Evolutionary conservation across 2,888 invertebrate species (phyloP).

Genomic region (Odontocolon sp.): DNA sequence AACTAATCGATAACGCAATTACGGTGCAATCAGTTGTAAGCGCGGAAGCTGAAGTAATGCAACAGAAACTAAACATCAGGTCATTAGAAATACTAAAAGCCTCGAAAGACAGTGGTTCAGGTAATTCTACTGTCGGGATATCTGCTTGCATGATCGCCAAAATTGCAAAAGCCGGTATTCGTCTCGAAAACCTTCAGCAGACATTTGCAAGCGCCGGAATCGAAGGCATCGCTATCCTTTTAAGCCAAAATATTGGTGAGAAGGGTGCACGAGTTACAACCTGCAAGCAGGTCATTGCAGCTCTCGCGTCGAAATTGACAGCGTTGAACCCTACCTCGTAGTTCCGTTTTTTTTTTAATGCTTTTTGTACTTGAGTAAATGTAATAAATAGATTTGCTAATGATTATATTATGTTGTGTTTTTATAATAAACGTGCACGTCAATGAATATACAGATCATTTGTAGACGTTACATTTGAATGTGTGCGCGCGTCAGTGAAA

Average conservation of each 20-base stretch:
- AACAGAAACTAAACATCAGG: not conserved
- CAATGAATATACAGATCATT: no score
- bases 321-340: not conserved
- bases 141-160: not conserved
- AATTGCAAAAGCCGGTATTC: not conserved
- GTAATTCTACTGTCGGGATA: not conserved
- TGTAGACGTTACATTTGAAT: no score
- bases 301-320: not conserved
- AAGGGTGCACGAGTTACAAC: slow-evolving; percentile 2
- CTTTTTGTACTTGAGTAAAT: no score
- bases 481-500: no score
- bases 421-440: no score
- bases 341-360: no score
- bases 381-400: no score
- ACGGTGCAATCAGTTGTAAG: not conserved
- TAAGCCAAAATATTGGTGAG: not conserved
- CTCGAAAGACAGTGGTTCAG: not conserved
- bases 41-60: not conserved
- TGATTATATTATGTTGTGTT: no score
- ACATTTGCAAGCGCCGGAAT: not conserved
- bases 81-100: not conserved
- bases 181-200: not conserved
- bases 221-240: not conserved
- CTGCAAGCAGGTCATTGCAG: not conserved
- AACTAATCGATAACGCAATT: slow-evolving; percentile 20